phyloP scores from a whole-genome alignment of 2,888 invertebrate species.

The Apantesis nais region DNA sequence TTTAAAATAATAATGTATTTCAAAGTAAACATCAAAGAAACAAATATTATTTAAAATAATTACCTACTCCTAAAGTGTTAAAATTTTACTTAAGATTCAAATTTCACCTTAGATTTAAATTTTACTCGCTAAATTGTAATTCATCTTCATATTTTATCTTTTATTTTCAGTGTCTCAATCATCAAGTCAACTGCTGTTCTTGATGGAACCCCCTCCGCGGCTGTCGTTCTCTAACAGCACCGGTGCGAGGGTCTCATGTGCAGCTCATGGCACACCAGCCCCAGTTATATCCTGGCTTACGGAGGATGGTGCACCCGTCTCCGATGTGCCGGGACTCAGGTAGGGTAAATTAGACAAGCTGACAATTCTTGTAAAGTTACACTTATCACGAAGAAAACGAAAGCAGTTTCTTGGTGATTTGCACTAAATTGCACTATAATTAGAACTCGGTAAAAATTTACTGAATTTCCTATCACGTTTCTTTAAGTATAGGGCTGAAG shows the following conservation, averaged over 20 bases:
- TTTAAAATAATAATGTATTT: no score
- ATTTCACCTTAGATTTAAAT: not conserved
- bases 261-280: conserved; percentile 90
- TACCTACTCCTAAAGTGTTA: no score
- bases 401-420: not conserved
- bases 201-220: conserved; percentile 91
- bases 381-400: not conserved
- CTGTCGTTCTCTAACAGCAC: conserved; percentile 92
- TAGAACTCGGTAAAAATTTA: no score
- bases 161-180: conserved; percentile 54
- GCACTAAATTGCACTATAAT: not conserved
- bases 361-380: not conserved
- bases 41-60: no score
- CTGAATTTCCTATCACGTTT: no score
- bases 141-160: not conserved
- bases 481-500: no score
- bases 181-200: conserved; percentile 82
- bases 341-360: conserved; percentile 60
- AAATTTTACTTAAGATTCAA: not conserved
- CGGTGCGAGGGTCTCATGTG: conserved; percentile 91
- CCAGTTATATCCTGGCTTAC: conserved; percentile 91
- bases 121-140: not conserved
- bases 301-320: conserved; percentile 89
- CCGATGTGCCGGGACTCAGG: conserved; percentile 90
- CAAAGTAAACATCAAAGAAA: no score